A percentile compares a stretch with the other conserved stretches of the same genome.
phyloP scores from a whole-genome alignment of 1,140 invertebrate genomes.

The Diorhabda sublineata region DNA sequence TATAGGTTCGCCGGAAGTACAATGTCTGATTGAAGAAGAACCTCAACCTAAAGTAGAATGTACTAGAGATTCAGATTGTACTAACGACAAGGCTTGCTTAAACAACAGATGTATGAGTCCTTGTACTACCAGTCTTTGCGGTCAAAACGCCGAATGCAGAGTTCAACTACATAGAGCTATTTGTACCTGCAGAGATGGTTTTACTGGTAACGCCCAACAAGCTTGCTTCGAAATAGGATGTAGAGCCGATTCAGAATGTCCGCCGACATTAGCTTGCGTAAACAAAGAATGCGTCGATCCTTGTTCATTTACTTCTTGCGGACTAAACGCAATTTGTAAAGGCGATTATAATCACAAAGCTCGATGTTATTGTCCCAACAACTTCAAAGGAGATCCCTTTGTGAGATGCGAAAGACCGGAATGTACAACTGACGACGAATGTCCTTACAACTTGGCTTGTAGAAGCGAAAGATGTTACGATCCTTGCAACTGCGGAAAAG shows the following conservation, averaged over 20 bases:
- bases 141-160: slow-evolving; percentile 75
- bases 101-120: slow-evolving; percentile 73
- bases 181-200: slow-evolving; percentile 78
- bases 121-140: slow-evolving; percentile 66
- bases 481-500: slow-evolving; percentile 70
- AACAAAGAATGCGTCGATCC: slow-evolving; percentile 79
- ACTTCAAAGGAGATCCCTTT: slow-evolving; percentile 71
- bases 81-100: slow-evolving; percentile 78
- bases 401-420: slow-evolving; percentile 72
- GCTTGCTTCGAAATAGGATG: slow-evolving; percentile 80
- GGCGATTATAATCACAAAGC: slow-evolving; percentile 68
- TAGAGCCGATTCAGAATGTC: slow-evolving; percentile 78
- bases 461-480: slow-evolving; percentile 68
- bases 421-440: slow-evolving; percentile 69
- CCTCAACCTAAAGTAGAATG: slow-evolving; percentile 70
- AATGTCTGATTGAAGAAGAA: slow-evolving; percentile 56
- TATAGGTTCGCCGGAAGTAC: slow-evolving; percentile 72
- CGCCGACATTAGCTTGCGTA: slow-evolving; percentile 75
- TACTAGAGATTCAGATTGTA: slow-evolving; percentile 72
- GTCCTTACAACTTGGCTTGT: slow-evolving; percentile 70
- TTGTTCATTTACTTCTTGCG: slow-evolving; percentile 75
- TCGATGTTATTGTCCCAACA: slow-evolving; percentile 73
- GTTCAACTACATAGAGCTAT: slow-evolving; percentile 76
- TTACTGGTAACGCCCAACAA: slow-evolving; percentile 77
- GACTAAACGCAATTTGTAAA: slow-evolving; percentile 73